These are phyloP conservation scores for Ctenicera cuprea DNA, from an alignment of 2,888 invertebrate species.

Conservation along the genomic window DNA sequence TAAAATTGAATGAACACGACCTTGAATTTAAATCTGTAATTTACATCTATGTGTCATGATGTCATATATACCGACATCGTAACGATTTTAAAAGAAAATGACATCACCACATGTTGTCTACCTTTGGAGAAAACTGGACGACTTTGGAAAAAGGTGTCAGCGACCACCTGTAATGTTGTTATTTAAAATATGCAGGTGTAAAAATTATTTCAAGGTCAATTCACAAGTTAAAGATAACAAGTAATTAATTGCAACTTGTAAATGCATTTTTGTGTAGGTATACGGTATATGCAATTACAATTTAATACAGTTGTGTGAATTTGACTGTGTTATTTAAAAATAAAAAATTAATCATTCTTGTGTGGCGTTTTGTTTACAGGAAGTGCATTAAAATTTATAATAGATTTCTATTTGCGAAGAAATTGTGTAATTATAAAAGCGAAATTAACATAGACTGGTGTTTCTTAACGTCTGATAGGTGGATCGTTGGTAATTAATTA, in stretches of 20 bases:
- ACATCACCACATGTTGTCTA: constrained; percentile 51
- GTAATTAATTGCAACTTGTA: too few relatives aligned
- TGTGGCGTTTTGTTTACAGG: not conserved
- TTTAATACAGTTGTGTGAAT: too few relatives aligned
- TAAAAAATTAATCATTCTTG: not conserved
- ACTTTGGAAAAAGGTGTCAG: constrained; percentile 11
- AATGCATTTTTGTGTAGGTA: too few relatives aligned
- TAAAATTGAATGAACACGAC: constrained; percentile 44
- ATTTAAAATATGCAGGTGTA: not conserved
- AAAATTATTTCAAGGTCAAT: not conserved
- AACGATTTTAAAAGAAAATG: constrained; percentile 52
- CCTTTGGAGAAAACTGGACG: constrained; percentile 28
- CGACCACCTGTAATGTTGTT: not conserved
- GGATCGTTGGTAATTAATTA: too few relatives aligned
- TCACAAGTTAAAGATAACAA: too few relatives aligned
- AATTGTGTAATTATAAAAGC: not conserved
- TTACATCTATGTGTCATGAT: constrained; percentile 48
- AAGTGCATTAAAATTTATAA: constrained; percentile 19
- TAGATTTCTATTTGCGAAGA: not conserved
- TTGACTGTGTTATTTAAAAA: too few relatives aligned
- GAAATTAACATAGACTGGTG: not conserved
- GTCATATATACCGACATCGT: constrained; percentile 51
- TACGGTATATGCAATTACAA: too few relatives aligned
- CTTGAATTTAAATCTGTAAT: constrained; percentile 49
- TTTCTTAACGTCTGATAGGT: too few relatives aligned